Evolutionary conservation across 2,113 vertebrate species (phyloP).

Genomic region (Dolichallabes microphthalmus): DNA sequence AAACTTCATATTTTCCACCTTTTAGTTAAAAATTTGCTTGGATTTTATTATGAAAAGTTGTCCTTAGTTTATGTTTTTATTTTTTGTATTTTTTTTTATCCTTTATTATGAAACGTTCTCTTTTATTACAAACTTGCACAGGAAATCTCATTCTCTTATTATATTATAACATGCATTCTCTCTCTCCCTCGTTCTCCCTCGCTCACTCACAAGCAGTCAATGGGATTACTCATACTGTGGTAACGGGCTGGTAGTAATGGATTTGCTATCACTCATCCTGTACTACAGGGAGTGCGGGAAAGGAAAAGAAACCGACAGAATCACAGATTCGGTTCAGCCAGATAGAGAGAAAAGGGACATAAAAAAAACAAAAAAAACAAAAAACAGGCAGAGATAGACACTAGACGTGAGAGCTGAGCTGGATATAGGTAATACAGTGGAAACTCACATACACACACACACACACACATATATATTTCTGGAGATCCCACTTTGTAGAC

Average conservation of each 20-base stretch:
- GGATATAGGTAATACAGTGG: slow-evolving; percentile 8
- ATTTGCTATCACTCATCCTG: slow-evolving; percentile 33
- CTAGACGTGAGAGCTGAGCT: slow-evolving; percentile 3
- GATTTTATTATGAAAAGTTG: neutral
- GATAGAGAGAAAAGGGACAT: slow-evolving; percentile 14
- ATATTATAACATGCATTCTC: neutral
- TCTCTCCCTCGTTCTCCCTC: neutral
- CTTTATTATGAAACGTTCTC: neutral
- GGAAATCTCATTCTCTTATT: slow-evolving; percentile 1
- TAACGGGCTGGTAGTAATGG: slow-evolving; percentile 39
- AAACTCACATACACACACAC: slow-evolving; percentile 11
- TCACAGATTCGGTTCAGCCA: slow-evolving; percentile 28
- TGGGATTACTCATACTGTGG: slow-evolving; percentile 22
- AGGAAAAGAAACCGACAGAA: neutral
- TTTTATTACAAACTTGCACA: no score
- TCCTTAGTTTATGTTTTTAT: no score
- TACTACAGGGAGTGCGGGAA: slow-evolving; percentile 19
- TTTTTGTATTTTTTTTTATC: no score
- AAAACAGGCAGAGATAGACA: slow-evolving; percentile 17
- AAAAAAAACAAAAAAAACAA: neutral
- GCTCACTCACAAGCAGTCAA: neutral
- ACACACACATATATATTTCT: slow-evolving; percentile 8
- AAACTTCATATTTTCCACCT: neutral
- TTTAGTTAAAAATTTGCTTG: no score
- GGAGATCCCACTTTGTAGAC: slow-evolving; percentile 41